Conservation (phyloP, 2,797 vertebrate genomes). For the Neostethus bicornis region DNA sequence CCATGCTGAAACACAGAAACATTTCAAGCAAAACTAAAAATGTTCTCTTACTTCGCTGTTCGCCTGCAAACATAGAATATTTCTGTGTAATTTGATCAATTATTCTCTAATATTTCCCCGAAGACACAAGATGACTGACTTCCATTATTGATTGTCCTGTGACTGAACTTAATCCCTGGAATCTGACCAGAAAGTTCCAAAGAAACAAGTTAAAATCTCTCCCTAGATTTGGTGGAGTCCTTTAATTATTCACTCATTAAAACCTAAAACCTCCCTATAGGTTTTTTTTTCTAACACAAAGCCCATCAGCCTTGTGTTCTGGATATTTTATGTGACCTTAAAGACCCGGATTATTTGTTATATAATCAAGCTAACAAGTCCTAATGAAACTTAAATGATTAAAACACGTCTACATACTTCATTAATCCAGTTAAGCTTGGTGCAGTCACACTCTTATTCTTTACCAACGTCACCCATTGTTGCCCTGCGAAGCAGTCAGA, state of each 20-base stretch:
- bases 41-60: neutral
- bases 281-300: neutral
- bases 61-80: neutral
- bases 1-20: neutral
- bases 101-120: neutral
- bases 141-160: neutral
- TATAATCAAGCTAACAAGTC: neutral
- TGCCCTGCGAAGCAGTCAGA: neutral
- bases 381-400: too few species aligned
- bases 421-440: neutral
- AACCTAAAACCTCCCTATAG: neutral
- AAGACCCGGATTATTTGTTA: neutral
- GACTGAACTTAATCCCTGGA: neutral
- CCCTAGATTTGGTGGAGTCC: too few species aligned
- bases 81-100: neutral
- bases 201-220: neutral
- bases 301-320: neutral
- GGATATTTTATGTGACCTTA: neutral
- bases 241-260: too few species aligned
- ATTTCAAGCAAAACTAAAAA: neutral
- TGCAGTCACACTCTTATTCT: neutral
- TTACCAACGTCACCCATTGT: neutral
- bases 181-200: neutral
- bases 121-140: neutral
- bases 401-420: neutral